Evolutionary conservation across 2,113 vertebrate genomes (phyloP), one percentile per base, ranked within the genome.

Genomic region (Chunga burmeisteri): DNA sequence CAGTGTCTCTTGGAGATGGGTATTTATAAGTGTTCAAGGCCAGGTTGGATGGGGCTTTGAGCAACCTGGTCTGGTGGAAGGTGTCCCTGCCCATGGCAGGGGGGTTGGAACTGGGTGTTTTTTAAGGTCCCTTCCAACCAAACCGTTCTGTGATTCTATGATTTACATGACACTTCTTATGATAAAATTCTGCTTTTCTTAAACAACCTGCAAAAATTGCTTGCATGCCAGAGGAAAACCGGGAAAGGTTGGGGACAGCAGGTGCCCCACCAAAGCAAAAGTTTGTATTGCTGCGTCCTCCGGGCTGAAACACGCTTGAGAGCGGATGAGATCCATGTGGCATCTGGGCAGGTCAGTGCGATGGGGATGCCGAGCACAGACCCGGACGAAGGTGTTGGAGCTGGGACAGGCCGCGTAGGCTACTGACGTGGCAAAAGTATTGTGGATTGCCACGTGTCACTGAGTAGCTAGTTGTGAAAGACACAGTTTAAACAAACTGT

Each of bases 401-500:
- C 42, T 74, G 65, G 74, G 44, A 66, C 62, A 38, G 5, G 49
- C 27, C 4, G 53, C 2, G 1, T 5, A 73, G 34, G 79, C 3
- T 2, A 77, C 49, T 62, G 87, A 92, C 5, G 46, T 96, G 96
- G 85, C 92, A 73, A 7, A 82, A 73, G 53, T 21, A 59, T 13
- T 82, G 62, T 49, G 56, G 78, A 59, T 86, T 71, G 81, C 79
- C 91, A 96, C 38, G 6, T 95, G 93, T 38, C 75, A 34, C 47
- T 22, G 34, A 75, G 53, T 22, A 61, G 81, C 67, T 92, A 63
- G 58, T 93, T 96, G 85, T 73, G 95, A 96, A 96, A 96, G 79
- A 92, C 82, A 83, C 71, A 93, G 85, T 96, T 96, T 93, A 92
- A 95, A 93, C 75, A 92, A 93, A 90, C 70, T 95, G 36, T 40